Evolutionary conservation across 2,113 vertebrate species (phyloP).

Genomic region (Pollachius pollachius): DNA sequence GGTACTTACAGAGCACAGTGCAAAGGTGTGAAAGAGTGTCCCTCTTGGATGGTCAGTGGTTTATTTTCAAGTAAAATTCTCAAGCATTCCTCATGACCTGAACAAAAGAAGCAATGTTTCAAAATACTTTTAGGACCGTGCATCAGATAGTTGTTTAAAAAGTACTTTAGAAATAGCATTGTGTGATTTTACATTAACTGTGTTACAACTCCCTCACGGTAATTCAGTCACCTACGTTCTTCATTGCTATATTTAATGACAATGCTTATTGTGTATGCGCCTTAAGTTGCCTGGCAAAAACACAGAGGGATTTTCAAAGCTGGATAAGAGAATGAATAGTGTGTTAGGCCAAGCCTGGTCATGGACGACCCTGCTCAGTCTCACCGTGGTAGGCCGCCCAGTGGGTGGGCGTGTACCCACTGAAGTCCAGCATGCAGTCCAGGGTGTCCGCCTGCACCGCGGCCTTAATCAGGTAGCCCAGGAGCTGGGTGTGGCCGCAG

Average conservation of each 20-base stretch:
- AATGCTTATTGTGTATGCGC: neutral
- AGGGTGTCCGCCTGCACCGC: constrained; percentile 85
- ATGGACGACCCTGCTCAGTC: constrained; percentile 5
- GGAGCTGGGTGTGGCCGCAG: constrained; percentile 81
- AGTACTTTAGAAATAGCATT: no score
- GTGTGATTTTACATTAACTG: no score
- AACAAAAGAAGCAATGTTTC: neutral
- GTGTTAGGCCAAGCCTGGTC: no score
- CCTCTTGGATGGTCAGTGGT: constrained; percentile 86
- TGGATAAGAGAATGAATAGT: no score
- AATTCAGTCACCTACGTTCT: no score
- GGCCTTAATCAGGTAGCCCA: constrained; percentile 81
- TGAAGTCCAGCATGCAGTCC: constrained; percentile 89
- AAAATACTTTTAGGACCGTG: neutral
- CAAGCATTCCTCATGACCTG: constrained; percentile 94
- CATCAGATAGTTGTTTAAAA: no score
- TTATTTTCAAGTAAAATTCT: constrained; percentile 97
- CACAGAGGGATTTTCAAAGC: neutral
- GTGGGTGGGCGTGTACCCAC: constrained; percentile 90
- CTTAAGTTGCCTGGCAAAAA: neutral
- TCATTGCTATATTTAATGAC: neutral
- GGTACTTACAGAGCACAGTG: constrained; percentile 97
- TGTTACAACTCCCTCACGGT: no score
- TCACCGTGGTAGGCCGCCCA: constrained; percentile 95
- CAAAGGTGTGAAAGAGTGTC: constrained; percentile 91